Conservation (phyloP, 2,797 vertebrate genomes). For the Labroides dimidiatus region DNA sequence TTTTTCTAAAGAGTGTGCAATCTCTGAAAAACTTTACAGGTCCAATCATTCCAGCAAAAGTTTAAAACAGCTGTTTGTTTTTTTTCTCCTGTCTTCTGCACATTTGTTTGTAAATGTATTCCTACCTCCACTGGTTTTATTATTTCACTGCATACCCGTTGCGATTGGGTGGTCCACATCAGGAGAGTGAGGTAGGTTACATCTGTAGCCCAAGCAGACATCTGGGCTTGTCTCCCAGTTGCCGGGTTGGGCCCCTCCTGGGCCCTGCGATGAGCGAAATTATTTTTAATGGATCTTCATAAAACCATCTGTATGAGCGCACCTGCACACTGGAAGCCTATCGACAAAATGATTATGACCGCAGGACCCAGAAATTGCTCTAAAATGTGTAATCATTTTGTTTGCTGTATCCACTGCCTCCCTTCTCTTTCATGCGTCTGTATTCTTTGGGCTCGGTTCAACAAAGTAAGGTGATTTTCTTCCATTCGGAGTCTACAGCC, state of each 20-base stretch:
- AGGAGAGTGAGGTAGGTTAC: conserved; percentile 50
- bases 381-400: conserved; percentile 87
- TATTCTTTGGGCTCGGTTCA: conserved; percentile 70
- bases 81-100: conserved; percentile 14
- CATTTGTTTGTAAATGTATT: conserved; percentile 1
- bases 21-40: conserved; percentile 28
- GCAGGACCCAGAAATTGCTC: conserved; percentile 84
- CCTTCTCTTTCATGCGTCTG: conserved; percentile 68
- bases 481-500: conserved; percentile 33
- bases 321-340: conserved; percentile 87
- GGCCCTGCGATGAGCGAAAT: conserved; percentile 84
- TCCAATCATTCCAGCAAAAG: conserved; percentile 28
- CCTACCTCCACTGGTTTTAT: conserved; percentile 44
- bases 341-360: conserved; percentile 87
- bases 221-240: conserved; percentile 75
- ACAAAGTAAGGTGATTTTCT: conserved; percentile 72
- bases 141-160: conserved; percentile 60
- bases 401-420: conserved; percentile 78
- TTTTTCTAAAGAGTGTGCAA: conserved; percentile 42
- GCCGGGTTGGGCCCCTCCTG: conserved; percentile 81
- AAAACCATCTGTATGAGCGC: conserved; percentile 87
- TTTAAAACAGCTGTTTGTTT: conserved; percentile 25
- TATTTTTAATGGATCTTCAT: conserved; percentile 90
- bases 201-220: conserved; percentile 69
- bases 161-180: conserved; percentile 61